Evolutionary conservation across 2,888 invertebrate genomes (phyloP).

Genomic region (Brachyopa scutellaris): DNA sequence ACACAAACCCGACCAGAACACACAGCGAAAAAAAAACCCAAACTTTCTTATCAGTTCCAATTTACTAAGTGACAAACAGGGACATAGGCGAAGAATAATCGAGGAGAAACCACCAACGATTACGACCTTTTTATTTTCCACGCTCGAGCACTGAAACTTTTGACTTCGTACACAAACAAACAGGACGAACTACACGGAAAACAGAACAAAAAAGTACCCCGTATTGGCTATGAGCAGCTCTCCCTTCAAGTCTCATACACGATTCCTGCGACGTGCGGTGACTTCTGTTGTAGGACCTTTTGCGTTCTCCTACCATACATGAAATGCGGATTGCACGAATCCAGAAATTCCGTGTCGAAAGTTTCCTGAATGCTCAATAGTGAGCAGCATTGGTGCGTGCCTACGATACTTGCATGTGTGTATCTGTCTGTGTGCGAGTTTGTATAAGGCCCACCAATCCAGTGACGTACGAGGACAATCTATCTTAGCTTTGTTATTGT

Average conservation of each 20-base stretch:
- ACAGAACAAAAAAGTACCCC: slow-evolving; percentile 35
- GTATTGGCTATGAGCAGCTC: slow-evolving; percentile 48
- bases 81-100: slow-evolving; percentile 40
- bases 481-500: slow-evolving; percentile 71
- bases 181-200: slow-evolving; percentile 37
- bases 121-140: slow-evolving; percentile 49
- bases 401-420: slow-evolving; percentile 59
- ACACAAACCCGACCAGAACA: slow-evolving; percentile 5
- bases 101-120: slow-evolving; percentile 55
- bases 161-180: slow-evolving; percentile 65
- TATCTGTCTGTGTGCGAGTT: slow-evolving; percentile 35
- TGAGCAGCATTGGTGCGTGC: slow-evolving; percentile 68
- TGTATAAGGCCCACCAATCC: slow-evolving; percentile 70
- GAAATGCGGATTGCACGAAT: slow-evolving; percentile 71
- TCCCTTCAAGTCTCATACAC: slow-evolving; percentile 54
- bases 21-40: slow-evolving; percentile 8
- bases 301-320: slow-evolving; percentile 73
- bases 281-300: slow-evolving; percentile 72
- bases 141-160: slow-evolving; percentile 53
- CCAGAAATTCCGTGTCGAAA: slow-evolving; percentile 72
- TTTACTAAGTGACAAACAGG: slow-evolving; percentile 49
- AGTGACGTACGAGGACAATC: slow-evolving; percentile 71
- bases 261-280: slow-evolving; percentile 65
- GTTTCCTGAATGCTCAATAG: slow-evolving; percentile 68
- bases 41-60: slow-evolving; percentile 65